Conservation (phyloP, 2,113 vertebrate species). For the Gila orcuttii region DNA sequence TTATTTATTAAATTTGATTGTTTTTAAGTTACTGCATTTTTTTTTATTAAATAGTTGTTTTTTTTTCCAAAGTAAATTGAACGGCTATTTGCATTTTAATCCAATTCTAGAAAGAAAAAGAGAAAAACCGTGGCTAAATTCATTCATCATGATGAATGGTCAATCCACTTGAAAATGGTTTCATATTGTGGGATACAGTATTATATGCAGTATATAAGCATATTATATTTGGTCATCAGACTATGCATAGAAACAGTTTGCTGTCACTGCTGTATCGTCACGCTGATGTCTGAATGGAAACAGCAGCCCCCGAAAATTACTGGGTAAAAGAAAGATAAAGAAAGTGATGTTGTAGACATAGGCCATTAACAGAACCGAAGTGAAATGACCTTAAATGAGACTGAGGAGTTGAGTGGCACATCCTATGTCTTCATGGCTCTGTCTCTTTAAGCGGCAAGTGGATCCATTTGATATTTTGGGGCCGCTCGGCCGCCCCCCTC, state of each 20-base stretch:
- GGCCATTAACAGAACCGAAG: constrained; percentile 45
- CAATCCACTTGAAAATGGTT: background rate
- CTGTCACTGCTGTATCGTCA: constrained; percentile 28
- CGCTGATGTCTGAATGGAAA: constrained; percentile 42
- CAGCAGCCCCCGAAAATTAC: background rate
- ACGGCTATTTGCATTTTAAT: background rate
- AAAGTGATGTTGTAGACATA: constrained; percentile 39
- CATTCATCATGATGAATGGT: background rate
- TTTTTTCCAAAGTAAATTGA: no score
- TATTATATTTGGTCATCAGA: constrained; percentile 24
- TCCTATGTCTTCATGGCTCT: constrained; percentile 26
- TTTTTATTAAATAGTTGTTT: no score
- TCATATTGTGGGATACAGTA: background rate
- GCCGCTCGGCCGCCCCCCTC: constrained; percentile 56
- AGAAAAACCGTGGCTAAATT: background rate
- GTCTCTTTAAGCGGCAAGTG: constrained; percentile 61
- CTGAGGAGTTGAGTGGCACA: constrained; percentile 51
- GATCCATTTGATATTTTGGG: constrained; percentile 71
- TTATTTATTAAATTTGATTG: background rate
- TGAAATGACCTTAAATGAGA: constrained; percentile 56
- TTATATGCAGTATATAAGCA: background rate
- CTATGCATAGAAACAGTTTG: constrained; percentile 11
- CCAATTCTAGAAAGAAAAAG: background rate
- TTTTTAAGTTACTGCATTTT: background rate
- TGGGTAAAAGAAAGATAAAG: background rate